phyloP scores from a whole-genome alignment of 2,797 vertebrate species.

The Ceyx erithaca region DNA sequence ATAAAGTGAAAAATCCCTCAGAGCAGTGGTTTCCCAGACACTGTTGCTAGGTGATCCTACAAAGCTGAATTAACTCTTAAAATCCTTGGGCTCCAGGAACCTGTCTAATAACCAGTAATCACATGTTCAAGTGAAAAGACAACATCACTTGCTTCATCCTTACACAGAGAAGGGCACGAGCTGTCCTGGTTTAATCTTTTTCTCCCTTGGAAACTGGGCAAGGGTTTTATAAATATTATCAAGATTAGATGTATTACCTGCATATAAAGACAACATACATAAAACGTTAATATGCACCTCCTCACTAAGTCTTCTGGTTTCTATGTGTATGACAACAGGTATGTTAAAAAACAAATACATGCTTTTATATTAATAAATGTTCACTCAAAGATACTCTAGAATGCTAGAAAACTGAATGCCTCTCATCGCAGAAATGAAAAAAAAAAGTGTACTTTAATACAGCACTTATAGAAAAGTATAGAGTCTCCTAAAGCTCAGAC shows the following conservation, averaged over 20 bases:
- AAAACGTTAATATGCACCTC: not conserved
- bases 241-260: not conserved
- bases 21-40: slow-evolving; percentile 32
- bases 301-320: not conserved
- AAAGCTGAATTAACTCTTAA: slow-evolving; percentile 42
- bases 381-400: not conserved
- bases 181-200: not conserved
- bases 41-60: slow-evolving; percentile 49
- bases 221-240: not conserved
- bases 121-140: not conserved
- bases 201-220: not conserved
- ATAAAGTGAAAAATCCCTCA: slow-evolving; percentile 18
- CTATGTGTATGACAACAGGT: not conserved
- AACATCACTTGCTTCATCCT: not conserved
- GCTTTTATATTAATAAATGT: not conserved
- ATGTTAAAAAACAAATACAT: not conserved
- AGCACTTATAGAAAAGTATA: not conserved
- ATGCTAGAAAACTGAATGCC: not conserved
- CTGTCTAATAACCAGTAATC: not conserved
- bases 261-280: not conserved
- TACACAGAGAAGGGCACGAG: not conserved
- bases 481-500: not conserved
- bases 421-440: not conserved
- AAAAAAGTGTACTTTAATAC: not conserved
- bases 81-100: not conserved